Evolutionary conservation across 2,113 vertebrate genomes (phyloP), one percentile per base, ranked within the genome.

Genomic region (Gallinago media): DNA sequence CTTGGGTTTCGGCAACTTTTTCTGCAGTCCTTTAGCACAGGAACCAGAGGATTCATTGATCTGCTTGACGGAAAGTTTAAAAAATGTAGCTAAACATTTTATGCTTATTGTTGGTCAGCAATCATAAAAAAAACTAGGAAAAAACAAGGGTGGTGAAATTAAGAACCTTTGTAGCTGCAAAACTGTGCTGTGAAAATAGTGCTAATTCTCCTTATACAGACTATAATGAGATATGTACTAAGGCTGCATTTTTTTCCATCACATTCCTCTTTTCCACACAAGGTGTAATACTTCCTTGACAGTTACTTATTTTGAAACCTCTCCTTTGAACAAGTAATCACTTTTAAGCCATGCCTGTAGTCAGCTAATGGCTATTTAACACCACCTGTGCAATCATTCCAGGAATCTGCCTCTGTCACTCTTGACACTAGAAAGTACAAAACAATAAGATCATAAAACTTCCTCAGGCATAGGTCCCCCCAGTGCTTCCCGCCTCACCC

Each of bases 331-430:
- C n/a, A 89, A 87, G 34, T 67, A 76, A 94, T 94, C 83, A 42
- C 72, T 92, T 94, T 92, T 73, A 95, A 92, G 58, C 40, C 29
- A 16, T 81, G 40, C 23, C 76, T 56, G 21, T 84, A 95, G 54
- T 73, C 73, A 87, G 47, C 65, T 89, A 96, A 96, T 95, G 70
- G 76, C 76, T 91, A 49, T 90, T 91, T 95, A 85, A 91, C 58
- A 78, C 61, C 73, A 78, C 66, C 76, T 95, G 93, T 96, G 56
- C 65, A 81, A n/a, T 62, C 85, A 86, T 65, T 81, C 85, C 96
- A 97, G 98, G 97, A 98, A 97, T 97, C 38, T 66, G 49, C 56
- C 67, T 98, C 96, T 98, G 93, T 98, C 97, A 97, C 5, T 85
- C 47, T 55, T 92, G 78, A 86, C 63, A 71, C 55, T 44, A 71